Evolutionary conservation across 2,888 invertebrate species (phyloP).

Genomic region (Pimpla rufipes): DNA sequence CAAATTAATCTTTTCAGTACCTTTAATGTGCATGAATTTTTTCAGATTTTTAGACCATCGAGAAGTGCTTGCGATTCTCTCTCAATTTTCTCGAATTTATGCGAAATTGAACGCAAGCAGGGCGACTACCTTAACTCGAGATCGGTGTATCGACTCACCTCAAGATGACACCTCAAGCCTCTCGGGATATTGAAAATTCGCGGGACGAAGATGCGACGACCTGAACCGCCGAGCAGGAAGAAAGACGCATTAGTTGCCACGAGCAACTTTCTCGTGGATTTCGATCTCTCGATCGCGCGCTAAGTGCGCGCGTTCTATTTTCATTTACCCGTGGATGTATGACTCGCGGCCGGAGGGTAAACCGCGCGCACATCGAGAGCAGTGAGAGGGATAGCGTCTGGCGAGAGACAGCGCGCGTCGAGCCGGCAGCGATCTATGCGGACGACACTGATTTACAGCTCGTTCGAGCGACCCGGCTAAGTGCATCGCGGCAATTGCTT

Average conservation of each 20-base stretch:
- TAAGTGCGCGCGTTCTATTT: conserved; percentile 22
- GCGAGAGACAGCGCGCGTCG: not conserved
- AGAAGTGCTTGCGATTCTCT: too few species aligned
- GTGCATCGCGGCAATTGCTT: conserved; percentile 40
- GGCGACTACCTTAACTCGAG: too few species aligned
- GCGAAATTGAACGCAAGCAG: too few species aligned
- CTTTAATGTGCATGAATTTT: too few species aligned
- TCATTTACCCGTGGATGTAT: conserved; percentile 10
- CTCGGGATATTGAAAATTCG: too few species aligned
- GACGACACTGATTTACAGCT: conserved; percentile 45
- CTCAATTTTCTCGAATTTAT: too few species aligned
- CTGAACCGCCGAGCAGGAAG: not conserved
- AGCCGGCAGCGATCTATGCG: not conserved
- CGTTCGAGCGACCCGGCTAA: conserved; percentile 29
- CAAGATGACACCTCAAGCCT: too few species aligned
- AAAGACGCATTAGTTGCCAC: conserved; percentile 12
- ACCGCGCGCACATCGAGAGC: not conserved
- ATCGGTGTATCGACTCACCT: too few species aligned
- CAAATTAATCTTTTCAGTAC: too few species aligned
- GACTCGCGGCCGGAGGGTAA: not conserved
- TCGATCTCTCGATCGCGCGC: not conserved
- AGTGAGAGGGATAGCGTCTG: not conserved
- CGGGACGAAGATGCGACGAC: too few species aligned
- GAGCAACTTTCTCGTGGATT: conserved; percentile 11
- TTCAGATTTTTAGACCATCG: too few species aligned